Conservation (phyloP, 2,888 invertebrate species). For the Drosophila helvetica region DNA sequence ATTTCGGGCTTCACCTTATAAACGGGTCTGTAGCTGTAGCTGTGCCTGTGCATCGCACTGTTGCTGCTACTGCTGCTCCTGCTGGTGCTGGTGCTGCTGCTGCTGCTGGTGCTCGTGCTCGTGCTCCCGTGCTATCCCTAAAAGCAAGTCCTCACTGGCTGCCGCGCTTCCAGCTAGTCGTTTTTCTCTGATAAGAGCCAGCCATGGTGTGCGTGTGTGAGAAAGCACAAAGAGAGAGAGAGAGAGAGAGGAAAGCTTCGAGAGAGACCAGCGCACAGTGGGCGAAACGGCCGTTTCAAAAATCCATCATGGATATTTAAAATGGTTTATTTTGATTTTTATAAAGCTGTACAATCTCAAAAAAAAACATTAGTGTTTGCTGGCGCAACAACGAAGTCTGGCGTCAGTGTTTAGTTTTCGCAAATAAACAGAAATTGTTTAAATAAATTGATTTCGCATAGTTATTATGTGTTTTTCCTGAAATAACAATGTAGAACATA, state of each 20-base stretch:
- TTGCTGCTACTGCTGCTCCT: slow-evolving; percentile 35
- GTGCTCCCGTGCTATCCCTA: slow-evolving; percentile 64
- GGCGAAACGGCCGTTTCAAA: too few species aligned
- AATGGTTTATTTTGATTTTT: too few species aligned
- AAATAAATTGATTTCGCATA: too few species aligned
- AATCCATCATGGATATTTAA: too few species aligned
- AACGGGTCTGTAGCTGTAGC: slow-evolving; percentile 16
- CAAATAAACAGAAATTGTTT: too few species aligned
- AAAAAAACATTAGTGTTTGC: too few species aligned
- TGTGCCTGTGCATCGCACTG: slow-evolving; percentile 34
- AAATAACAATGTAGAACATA: too few species aligned
- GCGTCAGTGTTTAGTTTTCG: too few species aligned
- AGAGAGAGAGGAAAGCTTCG: slow-evolving; percentile 23
- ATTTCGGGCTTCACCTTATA: slow-evolving; percentile 74
- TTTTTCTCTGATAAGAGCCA: slow-evolving; percentile 65
- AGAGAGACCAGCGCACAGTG: slow-evolving; percentile 21
- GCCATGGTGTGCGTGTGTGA: slow-evolving; percentile 49
- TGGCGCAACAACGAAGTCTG: too few species aligned
- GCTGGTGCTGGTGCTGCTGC: slow-evolving; percentile 27
- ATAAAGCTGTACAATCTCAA: too few species aligned
- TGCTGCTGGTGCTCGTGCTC: slow-evolving; percentile 12
- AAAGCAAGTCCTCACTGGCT: slow-evolving; percentile 54
- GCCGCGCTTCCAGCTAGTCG: slow-evolving; percentile 61
- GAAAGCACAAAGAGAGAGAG: slow-evolving; percentile 14
- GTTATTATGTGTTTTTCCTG: too few species aligned